Base-by-base conservation (phyloP, 2,113 vertebrate species). In the Daboia siamensis region DNA sequence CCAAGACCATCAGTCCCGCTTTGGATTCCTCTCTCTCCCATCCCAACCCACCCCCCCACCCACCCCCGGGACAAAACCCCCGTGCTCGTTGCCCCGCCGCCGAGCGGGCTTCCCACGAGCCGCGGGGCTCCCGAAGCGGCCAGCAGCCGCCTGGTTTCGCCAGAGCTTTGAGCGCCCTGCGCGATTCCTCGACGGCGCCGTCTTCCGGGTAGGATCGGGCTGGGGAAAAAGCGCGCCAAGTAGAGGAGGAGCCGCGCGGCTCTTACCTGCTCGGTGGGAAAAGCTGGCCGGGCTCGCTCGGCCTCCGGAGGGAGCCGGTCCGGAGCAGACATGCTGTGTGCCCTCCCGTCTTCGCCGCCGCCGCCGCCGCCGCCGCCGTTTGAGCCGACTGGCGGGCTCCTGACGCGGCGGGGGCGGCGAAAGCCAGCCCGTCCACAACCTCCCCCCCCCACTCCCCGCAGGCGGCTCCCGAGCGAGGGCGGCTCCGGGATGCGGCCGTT, bases 241-340 rank as follows among this genome's bases (percentile, higher is more conserved):
- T 24, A 1, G 74, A 20, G 24, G 15, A 1, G 23, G 54, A 13
- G 17, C 15, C 1, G 1, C 33, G 44, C 1, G 92, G 20, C 3
- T 20, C 98, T 97, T 98, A 98, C 98, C 98, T 52, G 94, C 94
- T 61, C 90, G 17, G 92, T 55, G 84, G 91, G 90, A 89, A 94
- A 74, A 86, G 96, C 97, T 80, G 94, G 95, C 64, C 94, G 90
- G 96, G 94, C 95, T 95, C 93, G 95, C 95, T 98, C 96, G 85
- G 96, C 96, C 88, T 95, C 96, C 21, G 93, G 94, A 15, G 96
- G 92, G 90, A 97, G 93, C 95, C 94, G 97, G 56, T 97, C 97
- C 87, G 93, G 54, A 90, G 96, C 96, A 85, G 97, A 92, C 97
- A 98, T 97, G 94, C 51, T 95, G 88, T 20, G 39, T 15, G 89